Base-by-base conservation (phyloP, 2,797 vertebrate species). In the Todus mexicanus region DNA sequence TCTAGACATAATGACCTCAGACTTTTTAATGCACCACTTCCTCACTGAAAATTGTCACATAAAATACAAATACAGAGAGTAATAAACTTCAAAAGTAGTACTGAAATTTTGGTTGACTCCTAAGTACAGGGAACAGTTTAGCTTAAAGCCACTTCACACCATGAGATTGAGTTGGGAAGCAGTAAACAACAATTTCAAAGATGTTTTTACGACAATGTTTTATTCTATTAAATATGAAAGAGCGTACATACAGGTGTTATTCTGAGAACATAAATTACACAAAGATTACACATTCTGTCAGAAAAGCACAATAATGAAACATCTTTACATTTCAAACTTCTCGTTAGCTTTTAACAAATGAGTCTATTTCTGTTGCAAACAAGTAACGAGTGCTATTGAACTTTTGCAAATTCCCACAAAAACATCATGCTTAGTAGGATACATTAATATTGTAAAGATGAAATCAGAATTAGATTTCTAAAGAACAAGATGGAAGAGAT, bases 191-290 rank as follows among this genome's bases (percentile, higher is more conserved):
- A 22, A 84, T 50, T 89, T 90, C 65, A 61, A 79, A 71, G 35
- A 54, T 85, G 61, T 95, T 95, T 90, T 96, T 96, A 92, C 79
- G 92, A 91, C 60, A 69, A 90, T 72, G 26, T 93, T 96, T 97
- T 96, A 97, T 95, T 94, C 73, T 94, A 95, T 96, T 95, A 93
- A 95, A 93, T 95, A 96, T 89, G 90, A 96, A 97, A 97, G 75
- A 95, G 81, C 12, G 1, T 94, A 93, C 94, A 93, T 74, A 96
- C 45, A 95, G 89, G 78, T 92, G 93, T 90, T 94, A 95, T 73
- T 96, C 80, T 33, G 64, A 95, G 40, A 78, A 96, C 93, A 91
- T 94, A 95, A 96, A 95, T 96, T 94, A 95, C 83, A 94, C 95
- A 92, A 92, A 84, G 93, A 94, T 92, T 87, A 96, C 89, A 96